Evolutionary conservation across 2,113 vertebrate genomes (phyloP).

Genomic region (Dryoscopus gambensis): DNA sequence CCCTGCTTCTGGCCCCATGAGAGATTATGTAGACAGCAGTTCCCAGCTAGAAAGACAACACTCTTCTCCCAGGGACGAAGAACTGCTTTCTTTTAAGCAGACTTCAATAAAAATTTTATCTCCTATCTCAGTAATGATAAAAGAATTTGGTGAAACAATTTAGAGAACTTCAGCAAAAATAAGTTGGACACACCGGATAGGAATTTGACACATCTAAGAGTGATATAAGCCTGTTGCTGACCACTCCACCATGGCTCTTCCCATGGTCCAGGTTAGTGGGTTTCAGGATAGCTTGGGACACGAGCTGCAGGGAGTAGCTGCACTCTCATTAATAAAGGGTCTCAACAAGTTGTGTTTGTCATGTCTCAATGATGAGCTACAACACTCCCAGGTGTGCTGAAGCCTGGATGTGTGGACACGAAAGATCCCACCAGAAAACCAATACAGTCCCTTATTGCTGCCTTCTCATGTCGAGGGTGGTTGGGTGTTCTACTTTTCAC

Average conservation of each 20-base stretch:
- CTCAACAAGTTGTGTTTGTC: accelerated
- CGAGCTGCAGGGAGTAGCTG: background rate
- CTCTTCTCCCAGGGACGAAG: background rate
- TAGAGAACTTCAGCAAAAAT: background rate
- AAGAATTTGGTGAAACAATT: background rate
- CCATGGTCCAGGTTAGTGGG: background rate
- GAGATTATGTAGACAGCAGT: background rate
- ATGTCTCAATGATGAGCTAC: background rate
- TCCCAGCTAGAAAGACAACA: background rate
- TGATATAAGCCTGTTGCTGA: background rate
- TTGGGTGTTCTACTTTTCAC: background rate
- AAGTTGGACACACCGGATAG: background rate
- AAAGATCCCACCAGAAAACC: background rate
- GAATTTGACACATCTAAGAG: background rate
- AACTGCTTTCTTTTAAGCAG: background rate
- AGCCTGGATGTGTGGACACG: background rate
- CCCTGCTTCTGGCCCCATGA: background rate
- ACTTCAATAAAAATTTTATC: background rate
- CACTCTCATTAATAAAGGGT: background rate
- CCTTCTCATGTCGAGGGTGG: background rate
- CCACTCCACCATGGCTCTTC: background rate
- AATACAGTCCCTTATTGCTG: background rate
- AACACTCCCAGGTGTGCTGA: background rate
- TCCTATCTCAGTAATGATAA: background rate
- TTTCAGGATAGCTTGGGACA: background rate